phyloP scores from a whole-genome alignment of 1,140 invertebrate species.

The Tetramorium parvispinum region DNA sequence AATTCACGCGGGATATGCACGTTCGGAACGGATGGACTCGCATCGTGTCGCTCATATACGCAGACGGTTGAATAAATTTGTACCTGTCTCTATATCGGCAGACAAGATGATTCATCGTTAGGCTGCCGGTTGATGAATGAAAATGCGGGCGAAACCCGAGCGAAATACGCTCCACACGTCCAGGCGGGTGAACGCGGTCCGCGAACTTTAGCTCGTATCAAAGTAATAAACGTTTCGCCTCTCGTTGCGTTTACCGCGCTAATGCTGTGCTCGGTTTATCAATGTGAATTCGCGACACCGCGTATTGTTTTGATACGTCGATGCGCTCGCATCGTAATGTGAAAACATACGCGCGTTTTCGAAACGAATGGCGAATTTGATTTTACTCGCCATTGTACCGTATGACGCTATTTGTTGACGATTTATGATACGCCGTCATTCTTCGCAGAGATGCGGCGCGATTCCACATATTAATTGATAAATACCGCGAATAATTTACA shows the following conservation, averaged over 20 bases:
- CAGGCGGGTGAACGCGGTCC: conserved; percentile 34
- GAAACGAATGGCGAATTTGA: conserved; percentile 15
- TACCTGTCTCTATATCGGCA: conserved; percentile 62
- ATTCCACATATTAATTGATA: conserved; percentile 27
- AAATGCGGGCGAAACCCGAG: conserved; percentile 62
- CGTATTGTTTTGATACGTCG: not conserved
- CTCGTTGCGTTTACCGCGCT: not conserved
- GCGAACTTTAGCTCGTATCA: conserved; percentile 15
- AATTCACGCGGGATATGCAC: conserved; percentile 63
- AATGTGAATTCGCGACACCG: not conserved
- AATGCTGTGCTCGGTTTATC: conserved; percentile 2
- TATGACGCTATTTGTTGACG: conserved; percentile 6
- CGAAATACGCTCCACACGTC: conserved; percentile 53
- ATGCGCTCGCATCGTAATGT: not conserved
- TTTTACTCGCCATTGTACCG: not conserved
- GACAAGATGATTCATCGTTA: conserved; percentile 69
- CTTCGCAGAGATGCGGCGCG: not conserved
- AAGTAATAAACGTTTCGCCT: not conserved
- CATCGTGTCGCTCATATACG: conserved; percentile 24
- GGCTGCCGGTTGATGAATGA: conserved; percentile 67
- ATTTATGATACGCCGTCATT: conserved; percentile 22
- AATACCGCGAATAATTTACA: conserved; percentile 43
- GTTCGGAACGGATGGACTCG: conserved; percentile 28
- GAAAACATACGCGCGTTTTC: not conserved
- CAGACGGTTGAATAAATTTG: conserved; percentile 64